Percentiles rank a stretch among this genome's conserved stretches.
These are phyloP conservation scores for Oryzias sinensis DNA, from an alignment of 2,797 vertebrate species.

Conservation along the genomic window DNA sequence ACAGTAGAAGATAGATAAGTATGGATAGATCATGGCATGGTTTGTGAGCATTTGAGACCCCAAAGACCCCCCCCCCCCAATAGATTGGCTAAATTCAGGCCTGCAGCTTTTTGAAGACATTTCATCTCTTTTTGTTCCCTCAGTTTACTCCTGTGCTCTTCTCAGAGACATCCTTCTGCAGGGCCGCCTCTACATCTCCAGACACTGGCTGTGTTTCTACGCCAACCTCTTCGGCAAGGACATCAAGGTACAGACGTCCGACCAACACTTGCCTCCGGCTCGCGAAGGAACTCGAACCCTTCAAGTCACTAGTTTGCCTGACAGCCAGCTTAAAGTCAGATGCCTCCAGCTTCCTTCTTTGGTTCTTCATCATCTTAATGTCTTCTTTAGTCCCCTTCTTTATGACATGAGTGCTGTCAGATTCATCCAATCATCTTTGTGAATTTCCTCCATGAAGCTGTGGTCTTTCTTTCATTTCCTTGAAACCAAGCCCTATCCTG, in stretches of 20 bases:
- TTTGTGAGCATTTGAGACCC: too few species aligned
- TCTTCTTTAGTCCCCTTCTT: too few species aligned
- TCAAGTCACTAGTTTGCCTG: too few species aligned
- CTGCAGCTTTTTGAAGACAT: not conserved
- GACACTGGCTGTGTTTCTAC: conserved; percentile 97
- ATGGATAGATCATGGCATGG: too few species aligned
- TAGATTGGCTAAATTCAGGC: too few species aligned
- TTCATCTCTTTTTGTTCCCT: conserved; percentile 35
- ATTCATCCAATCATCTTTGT: conserved; percentile 1
- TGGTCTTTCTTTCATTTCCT: conserved; percentile 44
- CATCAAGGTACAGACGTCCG: conserved; percentile 82
- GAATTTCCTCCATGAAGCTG: conserved; percentile 50
- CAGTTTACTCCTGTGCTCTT: conserved; percentile 95
- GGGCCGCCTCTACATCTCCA: conserved; percentile 95
- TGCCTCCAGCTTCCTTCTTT: not conserved
- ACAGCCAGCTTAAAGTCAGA: too few species aligned
- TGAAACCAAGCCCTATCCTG: conserved; percentile 49
- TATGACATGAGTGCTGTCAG: too few species aligned
- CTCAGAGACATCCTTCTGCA: conserved; percentile 95
- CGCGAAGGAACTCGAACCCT: conserved; percentile 3
- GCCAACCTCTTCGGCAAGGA: conserved; percentile 97
- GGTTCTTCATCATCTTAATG: not conserved
- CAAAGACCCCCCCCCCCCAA: too few species aligned
- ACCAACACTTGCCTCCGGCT: not conserved
- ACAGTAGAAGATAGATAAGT: too few species aligned